These are phyloP conservation scores for Carcinoscorpius rotundicauda DNA, from an alignment of 1,140 invertebrate species.

Conservation along the genomic window DNA sequence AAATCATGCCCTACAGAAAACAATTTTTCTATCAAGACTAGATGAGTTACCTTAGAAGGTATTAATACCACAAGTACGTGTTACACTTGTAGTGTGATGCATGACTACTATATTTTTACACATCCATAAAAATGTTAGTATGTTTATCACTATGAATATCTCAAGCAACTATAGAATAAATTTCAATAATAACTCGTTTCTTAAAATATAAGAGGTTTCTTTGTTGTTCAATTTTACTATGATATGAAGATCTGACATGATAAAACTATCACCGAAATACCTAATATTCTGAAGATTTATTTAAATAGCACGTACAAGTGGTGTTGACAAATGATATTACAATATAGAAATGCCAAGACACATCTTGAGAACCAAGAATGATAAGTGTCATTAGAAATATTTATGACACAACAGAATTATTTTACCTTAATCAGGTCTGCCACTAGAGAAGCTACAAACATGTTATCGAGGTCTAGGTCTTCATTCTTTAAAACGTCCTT, in stretches of 20 bases:
- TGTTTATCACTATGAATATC: too few species aligned
- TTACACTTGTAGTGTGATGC: neutral
- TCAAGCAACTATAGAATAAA: too few species aligned
- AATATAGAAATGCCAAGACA: neutral
- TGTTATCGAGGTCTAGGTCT: constrained; percentile 53
- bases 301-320: neutral
- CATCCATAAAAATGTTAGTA: neutral
- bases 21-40: neutral
- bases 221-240: too few species aligned
- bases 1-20: constrained; percentile 69
- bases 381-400: neutral
- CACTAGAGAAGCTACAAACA: constrained; percentile 58
- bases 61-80: neutral
- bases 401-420: neutral
- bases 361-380: neutral
- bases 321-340: neutral
- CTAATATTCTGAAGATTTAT: neutral
- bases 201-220: too few species aligned
- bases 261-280: too few species aligned
- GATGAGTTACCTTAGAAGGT: neutral
- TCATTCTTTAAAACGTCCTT: constrained; percentile 53
- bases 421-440: constrained; percentile 50
- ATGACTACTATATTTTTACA: neutral
- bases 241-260: too few species aligned
- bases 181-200: too few species aligned